phyloP scores from a whole-genome alignment of 2,797 vertebrate species.

The Lithobates pipiens region DNA sequence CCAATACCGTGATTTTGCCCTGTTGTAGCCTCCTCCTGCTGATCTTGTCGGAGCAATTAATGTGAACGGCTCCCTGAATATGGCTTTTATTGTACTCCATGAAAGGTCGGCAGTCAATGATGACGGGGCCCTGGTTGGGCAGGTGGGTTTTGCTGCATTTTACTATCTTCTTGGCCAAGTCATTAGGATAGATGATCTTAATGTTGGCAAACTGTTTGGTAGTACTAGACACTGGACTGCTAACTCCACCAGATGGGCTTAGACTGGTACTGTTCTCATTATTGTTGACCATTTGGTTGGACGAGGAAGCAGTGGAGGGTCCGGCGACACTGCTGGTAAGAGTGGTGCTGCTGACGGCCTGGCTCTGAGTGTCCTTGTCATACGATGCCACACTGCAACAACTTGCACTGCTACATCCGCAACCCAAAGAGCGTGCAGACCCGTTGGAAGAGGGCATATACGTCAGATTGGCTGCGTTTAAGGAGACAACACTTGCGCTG shows the following conservation, averaged over 20 bases:
- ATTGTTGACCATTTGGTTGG: constrained; percentile 85
- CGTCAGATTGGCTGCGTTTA: constrained; percentile 93
- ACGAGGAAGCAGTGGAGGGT: constrained; percentile 71
- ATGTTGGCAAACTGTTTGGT: constrained; percentile 82
- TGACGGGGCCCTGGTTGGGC: constrained; percentile 87
- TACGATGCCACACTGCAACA: constrained; percentile 98
- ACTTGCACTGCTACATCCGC: constrained; percentile 98
- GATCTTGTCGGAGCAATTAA: constrained; percentile 98
- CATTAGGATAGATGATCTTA: constrained; percentile 92
- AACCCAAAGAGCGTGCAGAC: constrained; percentile 98
- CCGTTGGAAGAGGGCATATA: constrained; percentile 99
- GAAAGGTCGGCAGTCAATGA: constrained; percentile 98
- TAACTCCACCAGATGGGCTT: constrained; percentile 76
- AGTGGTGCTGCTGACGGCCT: constrained; percentile 82
- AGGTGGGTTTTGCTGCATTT: constrained; percentile 90
- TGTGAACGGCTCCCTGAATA: constrained; percentile 95
- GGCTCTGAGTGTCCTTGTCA: constrained; percentile 90
- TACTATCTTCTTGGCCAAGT: constrained; percentile 94
- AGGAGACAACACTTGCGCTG: constrained; percentile 86
- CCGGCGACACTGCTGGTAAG: constrained; percentile 83
- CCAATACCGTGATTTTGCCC: constrained; percentile 97
- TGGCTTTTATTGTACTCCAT: constrained; percentile 98
- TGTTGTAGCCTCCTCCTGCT: constrained; percentile 95
- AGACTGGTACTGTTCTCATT: constrained; percentile 82
- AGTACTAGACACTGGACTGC: constrained; percentile 79